Percentiles rank a stretch among this genome's conserved stretches.
Conservation (phyloP, 2,113 vertebrate genomes). For the Pteronura brasiliensis region DNA sequence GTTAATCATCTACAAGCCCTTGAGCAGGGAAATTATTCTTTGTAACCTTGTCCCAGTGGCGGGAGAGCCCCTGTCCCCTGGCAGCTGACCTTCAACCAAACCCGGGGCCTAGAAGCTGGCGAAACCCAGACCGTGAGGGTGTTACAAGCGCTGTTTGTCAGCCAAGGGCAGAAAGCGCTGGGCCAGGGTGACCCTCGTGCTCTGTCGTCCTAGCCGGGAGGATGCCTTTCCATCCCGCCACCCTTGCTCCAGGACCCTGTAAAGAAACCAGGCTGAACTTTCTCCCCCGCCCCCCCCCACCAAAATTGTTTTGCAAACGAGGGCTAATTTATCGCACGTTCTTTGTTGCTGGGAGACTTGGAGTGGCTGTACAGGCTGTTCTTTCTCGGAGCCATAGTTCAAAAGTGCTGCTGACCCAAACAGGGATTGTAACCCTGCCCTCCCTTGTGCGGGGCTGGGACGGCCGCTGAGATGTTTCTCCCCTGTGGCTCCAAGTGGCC, state of each 20-base stretch:
- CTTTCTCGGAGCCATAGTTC: constrained; percentile 28
- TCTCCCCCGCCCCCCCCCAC: too few species aligned
- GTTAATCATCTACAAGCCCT: constrained; percentile 83
- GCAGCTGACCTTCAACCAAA: constrained; percentile 78
- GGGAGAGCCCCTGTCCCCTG: constrained; percentile 61
- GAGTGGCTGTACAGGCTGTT: constrained; percentile 68
- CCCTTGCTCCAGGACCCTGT: not conserved
- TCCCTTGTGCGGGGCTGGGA: not conserved
- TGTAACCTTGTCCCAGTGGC: constrained; percentile 71
- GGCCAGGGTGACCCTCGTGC: not conserved
- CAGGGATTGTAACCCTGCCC: not conserved
- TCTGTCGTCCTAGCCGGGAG: constrained; percentile 34
- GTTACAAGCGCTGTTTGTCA: constrained; percentile 1
- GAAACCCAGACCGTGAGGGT: constrained; percentile 66
- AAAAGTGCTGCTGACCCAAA: constrained; percentile 59
- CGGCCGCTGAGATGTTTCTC: rapidly evolving
- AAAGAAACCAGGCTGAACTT: constrained; percentile 35
- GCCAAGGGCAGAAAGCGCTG: constrained; percentile 35
- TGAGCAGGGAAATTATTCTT: constrained; percentile 76
- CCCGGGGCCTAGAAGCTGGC: constrained; percentile 72
- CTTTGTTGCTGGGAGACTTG: constrained; percentile 49
- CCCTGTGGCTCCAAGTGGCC: not conserved
- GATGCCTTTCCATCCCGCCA: constrained; percentile 32
- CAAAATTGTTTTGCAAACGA: constrained; percentile 35
- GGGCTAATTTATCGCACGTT: not conserved